Evolutionary conservation across 2,888 invertebrate genomes (phyloP), one percentile per base, ranked within the genome.

Genomic region (Epinotia ramella): DNA sequence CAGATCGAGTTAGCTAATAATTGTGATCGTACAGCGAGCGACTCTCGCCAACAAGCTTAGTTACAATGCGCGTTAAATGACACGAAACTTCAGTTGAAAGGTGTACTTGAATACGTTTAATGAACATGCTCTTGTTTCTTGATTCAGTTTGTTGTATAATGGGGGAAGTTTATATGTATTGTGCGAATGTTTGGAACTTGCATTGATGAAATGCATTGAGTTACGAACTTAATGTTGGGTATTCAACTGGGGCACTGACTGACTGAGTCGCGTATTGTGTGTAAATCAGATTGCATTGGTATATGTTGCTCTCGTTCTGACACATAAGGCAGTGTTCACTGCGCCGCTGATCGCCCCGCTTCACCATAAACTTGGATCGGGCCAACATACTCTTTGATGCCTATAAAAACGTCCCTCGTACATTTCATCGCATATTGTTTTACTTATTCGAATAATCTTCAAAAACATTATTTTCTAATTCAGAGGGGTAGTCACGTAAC

Each of bases 31-130:
- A 60, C 28, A 13, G 44, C 12, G 65, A 70, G 53, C 70, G 59
- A 65, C 18, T 18, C n/a, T 46, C 24, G 59, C 73, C 56, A 64
- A 63, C 73, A 16, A 75, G 66, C 60, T 75, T 70, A 60, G 28
- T 13, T 13, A 75, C 59, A 70, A 70, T 64, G 56, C 24, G 60
- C 71, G 75, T 70, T 56, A 70, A 75, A 75, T 75, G 66, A 71
- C 66, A 71, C 65, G 49, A 60, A 66, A 70, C 75, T 71, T 46
- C 12, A 12, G 53, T 44, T 66, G 69, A 60, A 70, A 53, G 56
- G n/a, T 63, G 53, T 33, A 28, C 49, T 33, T n/a, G 53, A 66
- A 62, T 66, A 60, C 49, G 49, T 53, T 56, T 65, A 71, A 66
- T 56, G 70, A 49, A 49, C 24, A 20, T 59, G 60, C 46, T 60